These are phyloP conservation scores for Drosophila neutralis DNA, from an alignment of 2,888 invertebrate species.

Conservation along the genomic window DNA sequence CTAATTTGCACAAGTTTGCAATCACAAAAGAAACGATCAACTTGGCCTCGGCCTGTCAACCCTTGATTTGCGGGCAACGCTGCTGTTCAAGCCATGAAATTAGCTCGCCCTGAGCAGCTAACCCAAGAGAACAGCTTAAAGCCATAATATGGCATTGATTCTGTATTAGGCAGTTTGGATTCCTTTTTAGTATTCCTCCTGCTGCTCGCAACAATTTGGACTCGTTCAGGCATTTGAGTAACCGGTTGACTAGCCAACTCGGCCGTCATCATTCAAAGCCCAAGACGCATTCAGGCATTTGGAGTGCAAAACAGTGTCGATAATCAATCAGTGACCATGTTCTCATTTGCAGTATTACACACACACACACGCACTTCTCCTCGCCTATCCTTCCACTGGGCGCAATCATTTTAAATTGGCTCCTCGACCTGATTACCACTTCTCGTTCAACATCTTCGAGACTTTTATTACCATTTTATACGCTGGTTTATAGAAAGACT, in stretches of 20 bases:
- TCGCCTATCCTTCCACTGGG: not conserved
- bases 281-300: slow-evolving; percentile 24
- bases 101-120: not conserved
- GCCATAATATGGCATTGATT: not conserved
- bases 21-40: not conserved
- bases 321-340: slow-evolving; percentile 68
- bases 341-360: slow-evolving; percentile 2
- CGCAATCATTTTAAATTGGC: slow-evolving; percentile 15
- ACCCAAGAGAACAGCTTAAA: not conserved
- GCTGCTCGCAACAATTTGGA: slow-evolving; percentile 5
- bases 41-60: not conserved
- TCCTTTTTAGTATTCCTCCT: not conserved
- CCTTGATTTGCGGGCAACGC: not conserved
- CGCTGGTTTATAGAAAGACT: not conserved
- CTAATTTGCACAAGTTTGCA: not conserved
- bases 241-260: slow-evolving; percentile 1
- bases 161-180: not conserved
- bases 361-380: too few relatives aligned
- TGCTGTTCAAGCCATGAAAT: not conserved
- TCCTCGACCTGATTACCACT: slow-evolving; percentile 15
- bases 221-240: slow-evolving; percentile 4
- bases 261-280: slow-evolving; percentile 38
- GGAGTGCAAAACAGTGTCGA: slow-evolving; percentile 70
- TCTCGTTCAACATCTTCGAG: not conserved
- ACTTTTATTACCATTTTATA: slow-evolving; percentile 4